Conservation (phyloP, 2,888 invertebrate genomes). For the Myathropa florea region DNA sequence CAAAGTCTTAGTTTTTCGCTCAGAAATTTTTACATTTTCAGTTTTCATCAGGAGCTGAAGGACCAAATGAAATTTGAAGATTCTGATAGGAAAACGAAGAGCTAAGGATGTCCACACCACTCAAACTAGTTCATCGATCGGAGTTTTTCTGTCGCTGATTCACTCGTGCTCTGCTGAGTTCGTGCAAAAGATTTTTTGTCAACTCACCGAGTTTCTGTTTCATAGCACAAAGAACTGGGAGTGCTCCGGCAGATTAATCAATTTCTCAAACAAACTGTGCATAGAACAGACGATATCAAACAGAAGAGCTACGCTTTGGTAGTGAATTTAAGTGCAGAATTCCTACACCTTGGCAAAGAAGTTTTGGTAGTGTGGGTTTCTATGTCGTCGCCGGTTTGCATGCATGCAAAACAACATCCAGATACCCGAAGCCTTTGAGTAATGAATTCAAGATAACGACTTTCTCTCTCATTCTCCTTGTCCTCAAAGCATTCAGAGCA, state of each 20-base stretch:
- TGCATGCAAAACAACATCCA: background rate
- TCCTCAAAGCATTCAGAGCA: background rate
- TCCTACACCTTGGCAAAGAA: background rate
- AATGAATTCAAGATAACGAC: background rate
- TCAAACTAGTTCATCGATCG: too few species aligned
- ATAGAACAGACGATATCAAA: background rate
- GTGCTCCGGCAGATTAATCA: background rate
- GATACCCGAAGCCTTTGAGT: background rate
- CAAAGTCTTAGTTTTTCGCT: too few species aligned
- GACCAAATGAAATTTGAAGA: too few species aligned
- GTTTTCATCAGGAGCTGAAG: too few species aligned
- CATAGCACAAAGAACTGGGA: background rate
- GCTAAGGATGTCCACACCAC: too few species aligned
- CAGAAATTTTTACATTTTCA: too few species aligned
- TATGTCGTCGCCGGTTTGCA: background rate
- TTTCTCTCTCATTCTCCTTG: background rate
- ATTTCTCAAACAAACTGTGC: background rate
- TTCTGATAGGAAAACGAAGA: too few species aligned
- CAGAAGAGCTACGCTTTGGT: background rate
- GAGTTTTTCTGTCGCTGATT: too few species aligned
- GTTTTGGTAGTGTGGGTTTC: background rate
- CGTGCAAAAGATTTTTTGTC: background rate
- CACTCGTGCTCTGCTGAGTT: background rate
- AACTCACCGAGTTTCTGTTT: background rate
- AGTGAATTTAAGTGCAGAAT: background rate